phyloP scores from a whole-genome alignment of 1,140 invertebrate genomes.

The Aphaenogaster floridana region DNA sequence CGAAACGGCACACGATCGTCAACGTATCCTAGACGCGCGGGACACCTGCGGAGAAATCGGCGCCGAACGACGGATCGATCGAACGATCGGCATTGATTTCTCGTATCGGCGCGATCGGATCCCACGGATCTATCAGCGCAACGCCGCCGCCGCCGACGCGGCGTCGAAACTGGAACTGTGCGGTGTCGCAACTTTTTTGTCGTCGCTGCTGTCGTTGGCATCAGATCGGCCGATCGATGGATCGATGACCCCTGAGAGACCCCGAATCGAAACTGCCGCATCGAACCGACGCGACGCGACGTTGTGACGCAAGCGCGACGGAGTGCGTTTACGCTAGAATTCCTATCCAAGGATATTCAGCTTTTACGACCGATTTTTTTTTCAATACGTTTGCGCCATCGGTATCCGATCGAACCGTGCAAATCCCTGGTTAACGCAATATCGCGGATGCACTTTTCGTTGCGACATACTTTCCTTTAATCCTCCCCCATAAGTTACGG shows the following conservation, averaged over 20 bases:
- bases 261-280: conserved; percentile 37
- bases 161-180: conserved; percentile 56
- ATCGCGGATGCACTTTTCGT: not conserved
- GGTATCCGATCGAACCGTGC: not conserved
- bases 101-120: conserved; percentile 59
- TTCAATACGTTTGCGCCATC: not conserved
- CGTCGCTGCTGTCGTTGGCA: conserved; percentile 38
- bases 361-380: not conserved
- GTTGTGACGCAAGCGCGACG: conserved; percentile 32
- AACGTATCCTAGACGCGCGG: conserved; percentile 47
- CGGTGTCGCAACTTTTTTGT: conserved; percentile 58
- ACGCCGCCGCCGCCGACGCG: conserved; percentile 7
- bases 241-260: conserved; percentile 63
- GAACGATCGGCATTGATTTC: conserved; percentile 69
- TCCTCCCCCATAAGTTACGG: not conserved
- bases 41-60: conserved; percentile 77
- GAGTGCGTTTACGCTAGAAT: conserved; percentile 18
- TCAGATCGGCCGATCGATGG: conserved; percentile 50
- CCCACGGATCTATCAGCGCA: conserved; percentile 61
- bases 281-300: not conserved
- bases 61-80: conserved; percentile 67
- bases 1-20: conserved; percentile 68
- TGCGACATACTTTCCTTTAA: conserved; percentile 9
- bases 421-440: not conserved
- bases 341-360: not conserved